Conservation (phyloP, 2,797 vertebrate genomes). For the Phaenicophaeus curvirostris region DNA sequence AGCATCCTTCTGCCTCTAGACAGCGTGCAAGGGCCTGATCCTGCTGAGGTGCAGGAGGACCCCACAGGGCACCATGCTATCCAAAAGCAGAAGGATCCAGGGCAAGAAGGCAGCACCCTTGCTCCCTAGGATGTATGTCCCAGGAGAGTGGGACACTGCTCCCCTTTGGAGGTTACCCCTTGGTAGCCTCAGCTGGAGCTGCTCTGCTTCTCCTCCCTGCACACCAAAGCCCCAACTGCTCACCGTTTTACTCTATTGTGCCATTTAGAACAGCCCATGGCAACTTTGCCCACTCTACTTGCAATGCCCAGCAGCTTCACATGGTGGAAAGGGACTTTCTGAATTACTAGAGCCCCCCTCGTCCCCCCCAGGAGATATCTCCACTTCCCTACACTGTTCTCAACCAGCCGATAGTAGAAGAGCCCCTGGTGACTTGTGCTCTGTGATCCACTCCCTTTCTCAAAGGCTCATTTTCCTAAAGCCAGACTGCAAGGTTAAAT, state of each 20-base stretch:
- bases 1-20: not conserved
- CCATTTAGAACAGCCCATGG: not conserved
- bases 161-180: not conserved
- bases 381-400: not conserved
- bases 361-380: not conserved
- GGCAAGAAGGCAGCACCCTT: not conserved
- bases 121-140: accelerated
- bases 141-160: accelerated
- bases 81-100: not conserved
- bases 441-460: not conserved
- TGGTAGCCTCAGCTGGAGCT: not conserved
- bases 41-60: not conserved
- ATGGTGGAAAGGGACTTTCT: not conserved
- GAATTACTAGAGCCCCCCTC: not conserved
- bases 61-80: accelerated
- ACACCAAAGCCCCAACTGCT: accelerated
- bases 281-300: not conserved
- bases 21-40: not conserved
- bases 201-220: not conserved
- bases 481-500: slow-evolving; percentile 60
- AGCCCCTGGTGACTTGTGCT: not conserved
- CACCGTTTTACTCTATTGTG: accelerated
- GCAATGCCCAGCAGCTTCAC: not conserved
- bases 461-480: not conserved
- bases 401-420: not conserved